Base-by-base conservation (phyloP, 2,888 invertebrate species). In the Bedellia somnulentella region DNA sequence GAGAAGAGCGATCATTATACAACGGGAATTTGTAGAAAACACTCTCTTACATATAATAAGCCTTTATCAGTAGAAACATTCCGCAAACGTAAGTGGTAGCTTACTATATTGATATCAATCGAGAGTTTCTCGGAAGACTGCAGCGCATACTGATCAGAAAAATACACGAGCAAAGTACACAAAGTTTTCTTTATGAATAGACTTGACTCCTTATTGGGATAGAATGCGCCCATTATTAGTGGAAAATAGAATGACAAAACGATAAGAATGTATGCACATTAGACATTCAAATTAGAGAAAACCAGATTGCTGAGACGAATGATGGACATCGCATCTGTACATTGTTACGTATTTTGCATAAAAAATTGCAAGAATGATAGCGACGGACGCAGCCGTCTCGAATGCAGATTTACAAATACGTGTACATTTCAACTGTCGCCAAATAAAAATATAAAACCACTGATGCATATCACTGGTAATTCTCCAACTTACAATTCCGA, bases 1-100 rank as follows among this genome's bases (percentile, higher is more conserved):
- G 63, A 67, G 67, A 66, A 70, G 68, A 68, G 62, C 68, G 68
- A 71, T 75, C 70, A 71, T 73, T 71, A 70, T 67, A 70, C 67
- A 66, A 66, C 63, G 57, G 54, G 62, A 66, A 57, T 62, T 62
- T 54, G 49, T 52, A 56, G 56, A 55, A 62, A 63, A 58, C 56
- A 18, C 51, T 55, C 50, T 56, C 51, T 62, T 59, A 59, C 58
- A 62, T 63, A 60, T 50, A 46, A 46, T 25, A 18, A 3, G 10
- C 18, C 18, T 18, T 16, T 18, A 11, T 18, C 18, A 21, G 18
- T 29, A 8, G 23, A 30, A 29, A 22, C 22, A 15, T 15, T 24
- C 3, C 22, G 22, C 15, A 29, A 17, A 28, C 28, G 18, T 18
- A 28, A 18, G 21, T 11, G 28, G 21, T 9, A 10, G 3, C 21